phyloP scores from a whole-genome alignment of 2,888 invertebrate species.

The Xanthostigma xanthostigma region DNA sequence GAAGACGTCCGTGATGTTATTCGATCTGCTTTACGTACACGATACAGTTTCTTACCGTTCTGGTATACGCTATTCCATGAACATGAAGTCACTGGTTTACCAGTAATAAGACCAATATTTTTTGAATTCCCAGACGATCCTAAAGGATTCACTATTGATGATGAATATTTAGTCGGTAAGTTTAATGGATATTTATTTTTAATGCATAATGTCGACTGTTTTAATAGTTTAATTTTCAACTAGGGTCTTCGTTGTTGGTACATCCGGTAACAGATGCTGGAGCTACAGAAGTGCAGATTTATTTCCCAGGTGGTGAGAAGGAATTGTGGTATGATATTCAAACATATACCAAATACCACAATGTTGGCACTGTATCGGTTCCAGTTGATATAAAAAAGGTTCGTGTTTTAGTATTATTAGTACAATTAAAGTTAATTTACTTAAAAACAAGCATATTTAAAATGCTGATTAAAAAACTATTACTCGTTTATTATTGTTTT shows the following conservation, averaged over 20 bases:
- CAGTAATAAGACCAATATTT: constrained; percentile 84
- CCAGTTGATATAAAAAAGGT: constrained; percentile 58
- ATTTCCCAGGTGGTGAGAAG: constrained; percentile 63
- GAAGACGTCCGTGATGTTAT: constrained; percentile 55
- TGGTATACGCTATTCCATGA: constrained; percentile 91
- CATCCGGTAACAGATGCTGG: constrained; percentile 72
- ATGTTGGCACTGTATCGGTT: constrained; percentile 40
- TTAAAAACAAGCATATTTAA: too few relatives aligned
- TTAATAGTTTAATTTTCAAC: constrained; percentile 9
- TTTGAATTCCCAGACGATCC: constrained; percentile 76
- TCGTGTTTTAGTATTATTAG: neutral
- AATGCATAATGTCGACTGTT: neutral
- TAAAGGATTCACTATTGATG: constrained; percentile 66
- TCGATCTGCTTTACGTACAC: constrained; percentile 53
- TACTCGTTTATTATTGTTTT: neutral
- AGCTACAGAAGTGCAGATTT: constrained; percentile 59
- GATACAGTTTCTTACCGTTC: constrained; percentile 80
- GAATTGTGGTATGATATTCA: constrained; percentile 84
- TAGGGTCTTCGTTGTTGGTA: constrained; percentile 67
- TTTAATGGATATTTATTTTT: constrained; percentile 5
- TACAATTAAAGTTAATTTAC: neutral
- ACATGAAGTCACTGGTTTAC: constrained; percentile 67
- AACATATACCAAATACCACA: constrained; percentile 46
- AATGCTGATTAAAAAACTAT: neutral
- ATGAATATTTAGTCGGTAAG: constrained; percentile 62